Evolutionary conservation across 2,888 invertebrate genomes (phyloP).

Genomic region (Azorinus chamasolen): DNA sequence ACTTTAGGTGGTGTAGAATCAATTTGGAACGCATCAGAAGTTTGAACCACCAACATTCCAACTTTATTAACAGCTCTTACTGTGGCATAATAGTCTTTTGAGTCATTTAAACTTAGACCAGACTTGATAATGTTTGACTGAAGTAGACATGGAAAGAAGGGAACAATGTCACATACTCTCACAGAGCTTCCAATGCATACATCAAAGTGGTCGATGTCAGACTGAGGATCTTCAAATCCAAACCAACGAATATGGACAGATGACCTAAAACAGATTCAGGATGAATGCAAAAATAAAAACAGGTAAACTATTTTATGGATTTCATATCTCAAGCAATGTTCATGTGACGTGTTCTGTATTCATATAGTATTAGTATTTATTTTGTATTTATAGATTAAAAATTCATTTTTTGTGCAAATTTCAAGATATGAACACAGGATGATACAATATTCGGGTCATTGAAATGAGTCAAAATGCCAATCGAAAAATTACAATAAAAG

Average conservation of each 20-base stretch:
- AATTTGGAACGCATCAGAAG: conserved; percentile 42
- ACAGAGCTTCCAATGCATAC: conserved; percentile 28
- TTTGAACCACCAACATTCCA: conserved; percentile 21
- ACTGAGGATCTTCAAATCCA: conserved; percentile 61
- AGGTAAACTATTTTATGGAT: too few relatives aligned
- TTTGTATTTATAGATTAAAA: too few relatives aligned
- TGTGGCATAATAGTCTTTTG: conserved; percentile 43
- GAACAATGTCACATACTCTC: conserved; percentile 25
- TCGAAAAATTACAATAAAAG: too few relatives aligned
- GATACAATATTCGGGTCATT: too few relatives aligned
- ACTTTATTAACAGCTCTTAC: conserved; percentile 43
- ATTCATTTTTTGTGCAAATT: too few relatives aligned
- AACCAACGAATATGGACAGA: conserved; percentile 37
- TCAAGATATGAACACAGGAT: too few relatives aligned
- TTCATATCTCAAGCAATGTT: too few relatives aligned
- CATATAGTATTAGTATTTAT: too few relatives aligned
- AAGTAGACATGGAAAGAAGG: conserved; percentile 18
- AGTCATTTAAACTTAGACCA: conserved; percentile 29
- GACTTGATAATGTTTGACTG: conserved; percentile 29
- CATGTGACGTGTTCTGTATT: too few relatives aligned
- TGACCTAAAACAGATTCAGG: too few relatives aligned
- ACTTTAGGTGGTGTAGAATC: conserved; percentile 40
- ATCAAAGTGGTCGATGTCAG: conserved; percentile 48
- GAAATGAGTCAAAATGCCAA: too few relatives aligned
- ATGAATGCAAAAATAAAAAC: too few relatives aligned